phyloP scores from a whole-genome alignment of 2,888 invertebrate genomes.

The Ametastegia equiseti region DNA sequence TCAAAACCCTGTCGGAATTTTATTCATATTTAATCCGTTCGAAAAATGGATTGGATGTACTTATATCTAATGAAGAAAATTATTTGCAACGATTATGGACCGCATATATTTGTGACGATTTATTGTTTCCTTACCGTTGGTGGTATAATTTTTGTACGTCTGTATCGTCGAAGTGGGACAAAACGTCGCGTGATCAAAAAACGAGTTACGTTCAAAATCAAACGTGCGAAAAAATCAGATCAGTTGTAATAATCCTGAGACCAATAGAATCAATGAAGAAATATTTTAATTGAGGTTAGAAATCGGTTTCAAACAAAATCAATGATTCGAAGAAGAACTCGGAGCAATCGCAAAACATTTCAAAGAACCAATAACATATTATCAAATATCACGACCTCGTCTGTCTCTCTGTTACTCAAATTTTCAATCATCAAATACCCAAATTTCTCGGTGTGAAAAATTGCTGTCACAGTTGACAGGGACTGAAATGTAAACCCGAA shows the following conservation, averaged over 20 bases:
- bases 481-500: no score
- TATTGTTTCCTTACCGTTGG: neutral
- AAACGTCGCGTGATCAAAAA: neutral
- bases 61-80: neutral
- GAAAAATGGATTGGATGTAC: slow-evolving; percentile 23
- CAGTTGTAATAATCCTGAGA: neutral
- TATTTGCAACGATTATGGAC: slow-evolving; percentile 1
- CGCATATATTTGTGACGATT: neutral
- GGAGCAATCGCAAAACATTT: neutral
- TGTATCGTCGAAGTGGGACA: neutral
- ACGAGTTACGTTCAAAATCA: slow-evolving; percentile 25
- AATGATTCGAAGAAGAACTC: neutral
- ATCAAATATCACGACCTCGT: neutral
- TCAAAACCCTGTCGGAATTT: neutral
- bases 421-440: neutral
- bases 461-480: no score
- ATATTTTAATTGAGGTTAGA: slow-evolving; percentile 7
- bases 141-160: slow-evolving; percentile 16
- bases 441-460: neutral
- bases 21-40: neutral
- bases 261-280: neutral
- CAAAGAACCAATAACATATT: neutral
- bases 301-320: neutral
- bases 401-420: neutral
- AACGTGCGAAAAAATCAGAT: neutral